Base-by-base conservation (phyloP, 2,797 vertebrate species). In the Anguilla megastoma region DNA sequence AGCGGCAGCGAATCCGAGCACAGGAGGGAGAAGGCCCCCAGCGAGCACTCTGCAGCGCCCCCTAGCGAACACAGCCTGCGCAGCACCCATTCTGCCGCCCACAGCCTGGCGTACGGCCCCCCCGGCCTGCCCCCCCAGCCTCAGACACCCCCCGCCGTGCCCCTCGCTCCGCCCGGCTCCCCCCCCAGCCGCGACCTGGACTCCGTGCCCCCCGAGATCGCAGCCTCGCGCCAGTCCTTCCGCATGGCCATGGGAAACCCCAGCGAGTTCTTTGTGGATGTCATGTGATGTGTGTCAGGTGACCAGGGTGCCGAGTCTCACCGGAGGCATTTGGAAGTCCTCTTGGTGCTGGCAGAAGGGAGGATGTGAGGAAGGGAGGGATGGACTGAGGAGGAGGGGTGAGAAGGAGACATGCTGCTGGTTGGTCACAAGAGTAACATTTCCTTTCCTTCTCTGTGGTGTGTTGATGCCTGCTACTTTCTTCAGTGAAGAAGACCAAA, bases 241-340 rank as follows among this genome's bases (percentile, higher is more conserved):
- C 96, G 96, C 94, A 97, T 99, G 94, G 98, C 98, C 94, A 96
- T 99, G 97, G 98, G 97, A 92, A 98, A 99, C 96, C 97, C 98
- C 94, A 96, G 97, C 91, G 98, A 99, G 96, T 98, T 98, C 95
- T 99, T 99, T 93, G 97, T 99, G 93, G 98, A 99, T 93, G 98
- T 99, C 95, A 99, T 99, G 98, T 99, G 97, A 99, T 76, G 36
- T n/a, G 69, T 33, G 86, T 54, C 54, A 80, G 69, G 41, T 90
- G 86, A 91, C 63, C 56, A 14, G 82, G 88, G 85, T 84, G 85
- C 36, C 6, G 45, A 30, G 27, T 30, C 85, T 79, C 2, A 85
- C 63, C 63, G 9, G 66, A 89, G 86, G 84, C 27, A 16, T 56
- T 74, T 45, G 48, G n/a, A 10, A 76, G 79, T 27, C 60, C 71